Base-by-base conservation (phyloP, 2,113 vertebrate species). In the Engraulis encrasicolus region DNA sequence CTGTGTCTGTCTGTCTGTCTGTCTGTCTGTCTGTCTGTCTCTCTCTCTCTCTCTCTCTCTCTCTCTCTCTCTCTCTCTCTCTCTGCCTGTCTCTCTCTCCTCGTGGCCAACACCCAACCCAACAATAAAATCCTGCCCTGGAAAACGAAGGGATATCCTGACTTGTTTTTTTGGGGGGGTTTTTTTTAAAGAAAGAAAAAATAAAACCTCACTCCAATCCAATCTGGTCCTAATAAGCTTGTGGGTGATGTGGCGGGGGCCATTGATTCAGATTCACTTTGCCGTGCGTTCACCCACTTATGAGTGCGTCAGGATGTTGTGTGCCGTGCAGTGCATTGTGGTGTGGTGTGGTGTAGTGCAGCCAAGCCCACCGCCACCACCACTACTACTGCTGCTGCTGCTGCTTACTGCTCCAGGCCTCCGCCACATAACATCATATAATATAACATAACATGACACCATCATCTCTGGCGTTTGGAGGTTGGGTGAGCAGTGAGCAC, bases 1-100 rank as follows among this genome's bases (percentile, higher is more conserved):
- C n/a, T n/a, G n/a, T n/a, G n/a, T n/a, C n/a, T n/a, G n/a, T 81
- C 87, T 89, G 52, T 74, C 85, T 45, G 3, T 45, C 40, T 45
- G 3, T 45, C 40, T 45, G 81, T 82, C 80, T 79, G 74, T 78
- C 82, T 81, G 19, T 58, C 19, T 58, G 0, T 58, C 52, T 58
- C 19, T 58, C 52, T 20, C 52, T 18, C 19, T 58, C 52, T 20
- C 19, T 11, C 58, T 14, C n/a, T 23, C 12, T 3, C 23, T 31
- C 58, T 66, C 58, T 66, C 58, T 66, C n/a, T 54, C 52, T 74
- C 66, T 74, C 58, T 4, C 58, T 61, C n/a, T 61, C n/a, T 61
- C 58, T 1, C 58, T 71, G 4, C 34, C 31, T 45, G 4, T 3
- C 40, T 45, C 40, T 45, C 9, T 45, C 66, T 14, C 4, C 34